Base-by-base conservation (phyloP, 2,888 invertebrate species). In the Danaus chrysippus region DNA sequence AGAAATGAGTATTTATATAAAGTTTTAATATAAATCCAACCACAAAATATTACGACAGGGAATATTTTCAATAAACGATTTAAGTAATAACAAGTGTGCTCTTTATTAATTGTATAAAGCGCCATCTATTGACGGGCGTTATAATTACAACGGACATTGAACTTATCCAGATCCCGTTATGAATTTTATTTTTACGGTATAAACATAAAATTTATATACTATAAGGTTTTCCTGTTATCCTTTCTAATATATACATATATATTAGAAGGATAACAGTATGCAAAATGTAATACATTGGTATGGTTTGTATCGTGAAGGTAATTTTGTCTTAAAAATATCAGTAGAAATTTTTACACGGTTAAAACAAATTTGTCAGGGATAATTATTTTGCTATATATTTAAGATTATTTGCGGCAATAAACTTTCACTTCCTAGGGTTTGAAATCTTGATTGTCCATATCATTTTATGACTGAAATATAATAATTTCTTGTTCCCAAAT, bases 11-110 rank as follows among this genome's bases (percentile, higher is more conserved):
- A 0, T 0, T 0, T 1, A 3, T 0, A 0, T 0, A 11, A 8
- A 1, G 23, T 3, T 52, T 12, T 8, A 9, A 13, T 6, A 13
- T 54, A 41, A 69, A 70, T 63, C 57, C 59, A 53, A 59, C 19
- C 23, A 23, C 43, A 56, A 63, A 65, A 70, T 63, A 66, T 69
- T 73, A 71, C 74, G 73, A 74, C 75, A 78, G 62, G 72, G 74
- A 67, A 74, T 68, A 71, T 54, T 73, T 79, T 65, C 13, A 63
- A 58, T 62, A 66, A 54, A 42, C 63, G 66, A 67, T 73, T 34
- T 34, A 34, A 34, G 3, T 5, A 34, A 34, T 34, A 3, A 34
- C 8, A 34, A 5, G 2, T 34, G 3, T 34, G 23, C 2, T 34
- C 8, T 8, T 34, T 34, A 34, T 3, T 34, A 5, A 1, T 34